Conservation (phyloP, 2,888 invertebrate species). For the Aphidoletes aphidimyza region DNA sequence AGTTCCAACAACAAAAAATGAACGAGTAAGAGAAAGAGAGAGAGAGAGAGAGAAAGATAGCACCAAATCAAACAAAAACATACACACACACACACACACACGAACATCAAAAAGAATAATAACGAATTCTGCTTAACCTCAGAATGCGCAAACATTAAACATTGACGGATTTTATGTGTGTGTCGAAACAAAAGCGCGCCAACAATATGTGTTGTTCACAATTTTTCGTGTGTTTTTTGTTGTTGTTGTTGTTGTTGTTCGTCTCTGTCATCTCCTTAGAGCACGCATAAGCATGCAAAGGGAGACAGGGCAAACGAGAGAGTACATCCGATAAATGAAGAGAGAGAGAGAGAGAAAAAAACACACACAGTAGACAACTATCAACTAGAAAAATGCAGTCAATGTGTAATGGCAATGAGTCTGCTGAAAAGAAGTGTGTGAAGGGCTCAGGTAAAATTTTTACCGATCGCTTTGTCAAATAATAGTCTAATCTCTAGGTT, state of each 20-base stretch:
- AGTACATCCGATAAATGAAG: too few species aligned
- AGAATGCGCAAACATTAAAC: constrained; percentile 24
- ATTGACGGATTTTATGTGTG: not conserved
- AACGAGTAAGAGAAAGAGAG: not conserved
- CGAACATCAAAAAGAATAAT: constrained; percentile 1
- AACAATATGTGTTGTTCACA: constrained; percentile 12
- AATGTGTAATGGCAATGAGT: too few species aligned
- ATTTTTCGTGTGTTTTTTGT: not conserved
- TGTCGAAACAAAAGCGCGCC: not conserved
- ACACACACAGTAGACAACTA: constrained; percentile 19
- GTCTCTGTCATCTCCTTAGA: not conserved
- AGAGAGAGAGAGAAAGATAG: not conserved
- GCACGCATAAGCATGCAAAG: not conserved
- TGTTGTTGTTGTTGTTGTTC: too few species aligned
- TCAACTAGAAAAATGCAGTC: too few species aligned
- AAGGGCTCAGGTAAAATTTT: constrained; percentile 3
- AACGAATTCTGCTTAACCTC: constrained; percentile 36
- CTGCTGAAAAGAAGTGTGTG: not conserved
- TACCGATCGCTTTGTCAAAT: not conserved
- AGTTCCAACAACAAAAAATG: not conserved
- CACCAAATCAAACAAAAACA: not conserved
- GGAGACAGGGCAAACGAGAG: too few species aligned
- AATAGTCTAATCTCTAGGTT: not conserved
- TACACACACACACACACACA: too few species aligned
- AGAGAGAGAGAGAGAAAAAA: not conserved